phyloP scores from a whole-genome alignment of 2,888 invertebrate genomes.

The Xylocampa areola region DNA sequence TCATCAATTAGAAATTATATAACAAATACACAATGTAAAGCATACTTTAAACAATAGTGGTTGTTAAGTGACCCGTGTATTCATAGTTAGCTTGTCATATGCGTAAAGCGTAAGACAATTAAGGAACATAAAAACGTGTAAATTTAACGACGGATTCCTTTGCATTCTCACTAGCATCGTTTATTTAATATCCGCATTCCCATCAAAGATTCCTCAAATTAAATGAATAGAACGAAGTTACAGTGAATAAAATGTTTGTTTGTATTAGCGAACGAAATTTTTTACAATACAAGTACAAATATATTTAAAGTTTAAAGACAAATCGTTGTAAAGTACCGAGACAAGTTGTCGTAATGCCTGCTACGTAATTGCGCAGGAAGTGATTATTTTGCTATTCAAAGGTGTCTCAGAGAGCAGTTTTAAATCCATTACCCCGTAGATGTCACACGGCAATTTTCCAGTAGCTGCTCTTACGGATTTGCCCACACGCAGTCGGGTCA shows the following conservation, averaged over 20 bases:
- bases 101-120: conserved; percentile 48
- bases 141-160: conserved; percentile 44
- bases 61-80: conserved; percentile 4
- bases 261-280: conserved; percentile 18
- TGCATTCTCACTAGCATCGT: conserved; percentile 48
- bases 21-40: background rate
- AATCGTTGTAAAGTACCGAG: conserved; percentile 66
- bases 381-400: conserved; percentile 84
- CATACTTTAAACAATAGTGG: background rate
- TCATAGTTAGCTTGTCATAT: conserved; percentile 33
- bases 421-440: conserved; percentile 85
- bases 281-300: conserved; percentile 41
- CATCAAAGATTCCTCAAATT: conserved; percentile 51
- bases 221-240: conserved; percentile 48
- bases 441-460: conserved; percentile 89
- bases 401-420: conserved; percentile 82
- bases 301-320: conserved; percentile 53
- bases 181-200: conserved; percentile 52
- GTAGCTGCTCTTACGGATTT: conserved; percentile 75
- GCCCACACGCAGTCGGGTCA: conserved; percentile 85
- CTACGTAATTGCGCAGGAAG: conserved; percentile 80
- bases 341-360: conserved; percentile 68
- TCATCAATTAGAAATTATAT: background rate
- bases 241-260: conserved; percentile 41
- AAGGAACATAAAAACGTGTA: conserved; percentile 55